phyloP scores from a whole-genome alignment of 2,797 vertebrate species.

The Hephaestus fuliginosus region DNA sequence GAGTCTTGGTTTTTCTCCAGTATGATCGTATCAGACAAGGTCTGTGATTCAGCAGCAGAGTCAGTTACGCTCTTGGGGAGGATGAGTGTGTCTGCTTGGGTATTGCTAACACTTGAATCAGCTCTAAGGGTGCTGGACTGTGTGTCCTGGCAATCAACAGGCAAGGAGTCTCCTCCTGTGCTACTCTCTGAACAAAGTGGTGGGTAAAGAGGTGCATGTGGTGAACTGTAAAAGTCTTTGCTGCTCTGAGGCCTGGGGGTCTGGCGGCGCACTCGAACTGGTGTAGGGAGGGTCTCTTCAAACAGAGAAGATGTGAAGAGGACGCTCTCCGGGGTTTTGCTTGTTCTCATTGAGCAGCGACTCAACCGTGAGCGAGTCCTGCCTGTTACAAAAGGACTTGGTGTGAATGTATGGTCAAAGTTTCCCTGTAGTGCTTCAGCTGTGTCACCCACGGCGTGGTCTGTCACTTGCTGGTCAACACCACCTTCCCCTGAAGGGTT shows the following conservation, averaged over 20 bases:
- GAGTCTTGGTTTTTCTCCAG: conserved; percentile 62
- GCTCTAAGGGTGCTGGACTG: conserved; percentile 53
- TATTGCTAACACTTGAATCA: conserved; percentile 50
- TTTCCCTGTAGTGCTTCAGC: conserved; percentile 32
- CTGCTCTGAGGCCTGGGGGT: conserved; percentile 49
- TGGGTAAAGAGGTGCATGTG: background rate
- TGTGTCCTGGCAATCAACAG: conserved; percentile 40
- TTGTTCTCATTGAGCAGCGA: conserved; percentile 73
- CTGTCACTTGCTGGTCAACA: background rate
- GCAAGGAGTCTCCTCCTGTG: conserved; percentile 9
- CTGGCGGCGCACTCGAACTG: conserved; percentile 75
- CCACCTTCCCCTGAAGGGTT: background rate
- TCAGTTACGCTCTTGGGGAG: conserved; percentile 61
- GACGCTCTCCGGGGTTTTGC: conserved; percentile 48
- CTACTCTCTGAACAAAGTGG: conserved; percentile 20
- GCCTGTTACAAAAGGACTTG: conserved; percentile 86
- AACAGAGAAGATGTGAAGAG: conserved; percentile 82
- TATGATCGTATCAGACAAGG: conserved; percentile 70
- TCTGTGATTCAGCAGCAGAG: conserved; percentile 64
- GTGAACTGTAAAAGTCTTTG: conserved; percentile 19
- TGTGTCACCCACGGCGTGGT: background rate
- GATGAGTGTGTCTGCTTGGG: conserved; percentile 78
- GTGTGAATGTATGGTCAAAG: conserved; percentile 50
- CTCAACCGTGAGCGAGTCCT: conserved; percentile 85
- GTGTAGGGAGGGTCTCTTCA: conserved; percentile 79